Base-by-base conservation (phyloP, 1,140 invertebrate species). In the Trichomalopsis sarcophagae region DNA sequence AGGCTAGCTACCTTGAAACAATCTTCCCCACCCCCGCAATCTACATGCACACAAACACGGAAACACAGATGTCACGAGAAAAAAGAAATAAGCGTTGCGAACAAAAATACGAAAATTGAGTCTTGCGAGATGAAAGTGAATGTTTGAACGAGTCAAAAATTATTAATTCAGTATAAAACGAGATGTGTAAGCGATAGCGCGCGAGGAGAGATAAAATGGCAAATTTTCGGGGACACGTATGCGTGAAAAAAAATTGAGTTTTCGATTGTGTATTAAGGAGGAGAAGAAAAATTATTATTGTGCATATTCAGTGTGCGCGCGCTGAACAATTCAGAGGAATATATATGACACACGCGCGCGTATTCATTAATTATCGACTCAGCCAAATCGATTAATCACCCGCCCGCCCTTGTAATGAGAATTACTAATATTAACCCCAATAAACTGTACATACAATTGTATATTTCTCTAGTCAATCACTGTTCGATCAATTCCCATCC, bases 381-480 rank as follows among this genome's bases (percentile, higher is more conserved):
- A 87, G 88, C 87, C 88, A 90, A 90, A 91, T 91, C 89, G 89
- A 89, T 89, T 92, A 91, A 91, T 91, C 89, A 91, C 91, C 90
- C 89, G 89, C 89, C 91, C 90, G 88, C 89, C 89, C 89, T 88
- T 89, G 89, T 91, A 90, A 91, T 89, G 89, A 92, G 87, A 91
- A 91, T 90, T 91, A 92, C 88, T 92, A 91, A 88, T 91, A 92
- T 92, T 92, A 92, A 91, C 73, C 88, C 89, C 87, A 92, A 91
- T 92, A 93, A 92, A 91, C 88, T 92, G 92, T 92, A 93, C 90
- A 93, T 93, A 93, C 91, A 91, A 92, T 93, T 93, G 91, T 92
- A 92, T 69, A 81, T 88, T 81, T 88, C 74, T 87, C 87, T 82
- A n/a, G 86, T 82, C 81, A 86, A 87, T 89, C 84, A 79, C 86